Conservation (phyloP, 2,113 vertebrate species). For the Agapornis roseicollis region DNA sequence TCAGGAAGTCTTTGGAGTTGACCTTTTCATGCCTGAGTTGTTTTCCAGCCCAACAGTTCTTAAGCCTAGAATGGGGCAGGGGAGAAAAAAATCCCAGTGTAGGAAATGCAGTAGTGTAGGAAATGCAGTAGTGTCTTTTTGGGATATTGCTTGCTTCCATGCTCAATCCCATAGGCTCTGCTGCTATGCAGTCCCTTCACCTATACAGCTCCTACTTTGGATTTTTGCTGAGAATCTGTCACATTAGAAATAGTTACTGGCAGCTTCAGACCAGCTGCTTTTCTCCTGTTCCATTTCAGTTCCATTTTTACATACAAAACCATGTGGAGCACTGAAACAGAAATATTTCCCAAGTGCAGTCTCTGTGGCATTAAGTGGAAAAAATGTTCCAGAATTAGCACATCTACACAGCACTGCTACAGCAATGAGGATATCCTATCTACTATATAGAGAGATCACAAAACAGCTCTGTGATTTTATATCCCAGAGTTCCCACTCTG, state of each 20-base stretch:
- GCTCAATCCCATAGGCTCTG: neutral
- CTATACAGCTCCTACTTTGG: neutral
- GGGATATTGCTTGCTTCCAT: neutral
- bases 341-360: neutral
- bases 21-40: neutral
- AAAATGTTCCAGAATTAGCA: constrained; percentile 36
- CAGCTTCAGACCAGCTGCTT: constrained; percentile 13
- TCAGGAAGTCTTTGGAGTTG: neutral
- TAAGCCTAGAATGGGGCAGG: neutral
- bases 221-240: neutral
- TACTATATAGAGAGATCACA: neutral
- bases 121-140: neutral
- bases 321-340: neutral
- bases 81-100: neutral
- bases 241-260: constrained; percentile 22
- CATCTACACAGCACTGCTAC: neutral
- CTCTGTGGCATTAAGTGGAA: constrained; percentile 24
- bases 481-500: neutral
- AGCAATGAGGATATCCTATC: neutral
- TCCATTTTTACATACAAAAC: constrained; percentile 24
- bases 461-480: neutral
- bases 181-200: neutral
- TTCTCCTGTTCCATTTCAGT: neutral
- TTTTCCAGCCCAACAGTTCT: neutral
- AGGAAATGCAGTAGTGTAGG: neutral